Evolutionary conservation across 2,797 vertebrate species (phyloP).

Genomic region (Dendrocincla tyrannina): DNA sequence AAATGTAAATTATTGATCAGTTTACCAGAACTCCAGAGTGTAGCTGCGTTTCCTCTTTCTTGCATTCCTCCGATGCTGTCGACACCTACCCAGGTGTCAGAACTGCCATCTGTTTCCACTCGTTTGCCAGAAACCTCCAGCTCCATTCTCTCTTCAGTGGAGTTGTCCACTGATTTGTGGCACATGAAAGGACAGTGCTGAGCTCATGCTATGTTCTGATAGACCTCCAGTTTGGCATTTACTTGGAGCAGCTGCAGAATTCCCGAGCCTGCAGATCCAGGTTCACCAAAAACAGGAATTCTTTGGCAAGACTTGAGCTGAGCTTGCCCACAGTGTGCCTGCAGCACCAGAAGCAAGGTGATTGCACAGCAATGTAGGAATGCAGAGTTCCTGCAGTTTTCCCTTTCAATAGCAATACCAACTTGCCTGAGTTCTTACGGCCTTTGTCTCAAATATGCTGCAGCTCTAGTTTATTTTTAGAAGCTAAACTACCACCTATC

Average conservation of each 20-base stretch:
- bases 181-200: neutral
- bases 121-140: constrained; percentile 15
- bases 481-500: neutral
- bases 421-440: neutral
- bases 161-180: neutral
- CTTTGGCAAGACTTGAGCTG: neutral
- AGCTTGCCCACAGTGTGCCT: fast-evolving
- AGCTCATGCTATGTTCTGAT: neutral
- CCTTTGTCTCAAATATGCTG: neutral
- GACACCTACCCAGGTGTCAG: constrained; percentile 53
- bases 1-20: constrained; percentile 60
- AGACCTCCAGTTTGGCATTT: neutral
- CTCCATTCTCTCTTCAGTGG: neutral
- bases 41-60: constrained; percentile 26
- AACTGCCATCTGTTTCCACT: constrained; percentile 28
- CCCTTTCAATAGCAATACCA: neutral
- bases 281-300: neutral
- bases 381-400: neutral
- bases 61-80: constrained; percentile 31
- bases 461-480: neutral
- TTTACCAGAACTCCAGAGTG: constrained; percentile 53
- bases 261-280: neutral
- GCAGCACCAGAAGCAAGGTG: neutral
- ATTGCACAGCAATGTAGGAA: neutral
- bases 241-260: neutral